Conservation (phyloP, 2,797 vertebrate genomes). For the Esox lucius region DNA sequence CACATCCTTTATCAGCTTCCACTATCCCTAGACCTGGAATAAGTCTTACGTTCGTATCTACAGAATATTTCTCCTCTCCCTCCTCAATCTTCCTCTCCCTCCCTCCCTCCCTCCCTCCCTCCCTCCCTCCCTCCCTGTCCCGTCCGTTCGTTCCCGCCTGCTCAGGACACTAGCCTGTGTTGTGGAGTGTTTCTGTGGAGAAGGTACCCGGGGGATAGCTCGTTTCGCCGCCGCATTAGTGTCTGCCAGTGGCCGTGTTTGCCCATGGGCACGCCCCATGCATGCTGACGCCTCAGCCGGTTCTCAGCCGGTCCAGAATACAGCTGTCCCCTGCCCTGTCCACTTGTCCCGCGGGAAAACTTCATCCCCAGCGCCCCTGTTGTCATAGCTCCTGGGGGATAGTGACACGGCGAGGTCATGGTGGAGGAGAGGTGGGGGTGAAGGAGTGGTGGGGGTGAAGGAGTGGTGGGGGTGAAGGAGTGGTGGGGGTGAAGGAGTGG, state of each 20-base stretch:
- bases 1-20: no score
- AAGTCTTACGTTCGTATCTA: not conserved
- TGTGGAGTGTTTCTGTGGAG: not conserved
- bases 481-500: no score
- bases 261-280: conserved; percentile 32
- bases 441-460: no score
- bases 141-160: not conserved
- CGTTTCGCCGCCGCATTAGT: conserved; percentile 42
- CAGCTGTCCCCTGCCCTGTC: conserved; percentile 9
- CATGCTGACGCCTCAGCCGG: conserved; percentile 60
- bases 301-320: not conserved
- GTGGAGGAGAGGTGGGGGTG: no score
- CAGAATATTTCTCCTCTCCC: not conserved
- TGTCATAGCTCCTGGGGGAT: conserved; percentile 34
- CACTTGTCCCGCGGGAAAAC: conserved; percentile 20
- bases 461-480: no score
- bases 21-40: no score
- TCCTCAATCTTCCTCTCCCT: not conserved
- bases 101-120: not conserved
- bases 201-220: conserved; percentile 27
- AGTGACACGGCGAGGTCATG: conserved; percentile 53
- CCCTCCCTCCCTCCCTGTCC: not conserved
- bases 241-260: conserved; percentile 36
- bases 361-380: conserved; percentile 6
- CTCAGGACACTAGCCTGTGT: not conserved